Evolutionary conservation across 2,113 vertebrate genomes (phyloP), one percentile per base, ranked within the genome.

Genomic region (Malurus cyaneus): DNA sequence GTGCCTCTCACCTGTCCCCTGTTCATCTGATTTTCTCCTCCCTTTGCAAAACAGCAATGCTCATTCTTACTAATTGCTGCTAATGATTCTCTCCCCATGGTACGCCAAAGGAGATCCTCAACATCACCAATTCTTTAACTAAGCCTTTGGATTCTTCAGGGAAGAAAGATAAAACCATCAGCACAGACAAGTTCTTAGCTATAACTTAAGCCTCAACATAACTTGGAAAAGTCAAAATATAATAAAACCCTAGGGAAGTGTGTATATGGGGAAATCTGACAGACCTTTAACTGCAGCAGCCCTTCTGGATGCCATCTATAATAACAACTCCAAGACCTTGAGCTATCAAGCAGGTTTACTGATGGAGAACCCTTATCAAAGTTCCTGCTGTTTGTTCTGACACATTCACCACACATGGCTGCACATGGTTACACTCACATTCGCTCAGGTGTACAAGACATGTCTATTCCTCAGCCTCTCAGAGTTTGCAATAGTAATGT

Each of bases 381-480:
- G 93, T 59, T 92, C 96, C 98, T 86, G 96, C 97, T 97, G 97
- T 96, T 98, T 84, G 80, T 84, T 88, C 96, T 98, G 97, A 98
- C 98, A 98, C 97, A 96, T 93, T 92, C 94, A 92, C 65, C 95
- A 97, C 96, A 97, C 92, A 41, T 81, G 95, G 94, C 83, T 97
- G 93, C 97, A 92, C 97, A 96, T 80, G 97, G 95, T 50, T 97
- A 97, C 95, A 69, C 93, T 90, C 70, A 85, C 92, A 92, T 72
- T 92, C 94, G 92, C 76, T 96, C 18, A 5, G 67, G 77, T 92
- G 80, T 92, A 65, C 92, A 78, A 94, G 82, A 94, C 95, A 85
- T 76, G 87, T 92, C 97, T 96, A 86, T 88, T 80, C 71, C 92
- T 87, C 50, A 93, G 47, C 74, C 93, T 95, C 72, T 64, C 91